Evolutionary conservation across 2,888 invertebrate genomes (phyloP), one percentile per base, ranked within the genome.

Genomic region (Podotricha telesiphe): DNA sequence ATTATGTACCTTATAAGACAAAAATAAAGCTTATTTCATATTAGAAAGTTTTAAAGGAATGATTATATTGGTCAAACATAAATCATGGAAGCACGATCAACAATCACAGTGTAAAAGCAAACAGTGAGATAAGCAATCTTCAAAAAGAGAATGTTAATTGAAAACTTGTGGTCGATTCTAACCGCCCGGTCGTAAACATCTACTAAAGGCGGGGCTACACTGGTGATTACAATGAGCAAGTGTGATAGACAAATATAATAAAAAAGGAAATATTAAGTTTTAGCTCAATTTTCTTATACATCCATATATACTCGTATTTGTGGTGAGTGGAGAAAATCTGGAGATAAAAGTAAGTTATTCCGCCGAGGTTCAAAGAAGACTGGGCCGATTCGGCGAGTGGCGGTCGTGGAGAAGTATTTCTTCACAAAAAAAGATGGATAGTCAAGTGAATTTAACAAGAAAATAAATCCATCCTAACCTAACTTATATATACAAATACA

Each of bases 81-180:
- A 76, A 78, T 77, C 78, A 77, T 74, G 71, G 67, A 73, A 71
- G 73, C 73, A 72, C 74, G 74, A 77, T 76, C 74, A 72, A 73
- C 76, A 73, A 75, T 75, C 75, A 76, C 64, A 72, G 69, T 73
- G 75, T 72, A 75, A 76, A 71, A 76, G 77, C 74, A 75, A 77
- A 74, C 74, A 75, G 73, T 75, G 75, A 73, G 77, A 76, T 75
- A 77, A 74, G 73, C 75, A 72, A 77, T 77, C 77, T 75, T 76
- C 75, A 76, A 77, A 77, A 76, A 76, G 76, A 72, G 74, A 76
- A 75, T 71, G 74, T 77, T 78, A 76, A 78, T 76, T 76, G 77
- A 76, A 76, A 77, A 73, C 69, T 75, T 67, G 73, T 69, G 75
- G 76, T 74, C 68, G 65, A 61, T 59, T 71, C 64, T 67, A 72